Conservation (phyloP, 1,140 invertebrate genomes). For the Ridgeia piscesae region DNA sequence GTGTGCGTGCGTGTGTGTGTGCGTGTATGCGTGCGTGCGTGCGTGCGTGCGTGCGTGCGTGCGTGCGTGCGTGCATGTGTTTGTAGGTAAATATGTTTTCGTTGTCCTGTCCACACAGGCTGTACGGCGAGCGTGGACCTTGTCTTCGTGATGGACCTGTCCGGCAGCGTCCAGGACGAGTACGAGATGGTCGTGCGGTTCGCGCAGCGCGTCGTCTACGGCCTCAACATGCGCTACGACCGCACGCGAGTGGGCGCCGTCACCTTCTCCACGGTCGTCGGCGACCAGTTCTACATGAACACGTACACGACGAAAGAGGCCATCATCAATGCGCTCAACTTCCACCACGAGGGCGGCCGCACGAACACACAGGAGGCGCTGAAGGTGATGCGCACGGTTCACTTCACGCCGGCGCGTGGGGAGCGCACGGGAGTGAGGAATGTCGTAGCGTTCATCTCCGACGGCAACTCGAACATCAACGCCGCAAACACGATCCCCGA, state of each 20-base stretch:
- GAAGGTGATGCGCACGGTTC: conserved; percentile 35
- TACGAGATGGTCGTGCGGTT: conserved; percentile 14
- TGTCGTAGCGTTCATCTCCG: conserved; percentile 47
- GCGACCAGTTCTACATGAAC: conserved; percentile 28
- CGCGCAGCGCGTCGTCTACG: conserved; percentile 10
- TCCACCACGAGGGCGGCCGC: conserved; percentile 22
- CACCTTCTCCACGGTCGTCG: neutral
- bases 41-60: no score
- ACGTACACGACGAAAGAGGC: conserved; percentile 1
- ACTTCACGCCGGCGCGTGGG: conserved; percentile 33
- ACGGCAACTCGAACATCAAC: conserved; percentile 46
- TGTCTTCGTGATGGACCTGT: conserved; percentile 32
- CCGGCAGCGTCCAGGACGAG: conserved; percentile 29
- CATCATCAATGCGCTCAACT: conserved; percentile 21
- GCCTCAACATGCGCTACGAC: conserved; percentile 14
- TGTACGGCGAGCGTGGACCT: conserved; percentile 27
- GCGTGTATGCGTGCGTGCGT: no score
- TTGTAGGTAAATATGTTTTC: neutral
- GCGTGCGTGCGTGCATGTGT: no score
- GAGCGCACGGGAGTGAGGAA: conserved; percentile 42
- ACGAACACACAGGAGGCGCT: conserved; percentile 49
- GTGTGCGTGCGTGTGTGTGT: no score
- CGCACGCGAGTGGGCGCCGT: neutral
- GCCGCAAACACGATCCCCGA: neutral
- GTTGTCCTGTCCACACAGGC: neutral